Evolutionary conservation across 2,797 vertebrate species (phyloP).

Genomic region (Amazona finschi): DNA sequence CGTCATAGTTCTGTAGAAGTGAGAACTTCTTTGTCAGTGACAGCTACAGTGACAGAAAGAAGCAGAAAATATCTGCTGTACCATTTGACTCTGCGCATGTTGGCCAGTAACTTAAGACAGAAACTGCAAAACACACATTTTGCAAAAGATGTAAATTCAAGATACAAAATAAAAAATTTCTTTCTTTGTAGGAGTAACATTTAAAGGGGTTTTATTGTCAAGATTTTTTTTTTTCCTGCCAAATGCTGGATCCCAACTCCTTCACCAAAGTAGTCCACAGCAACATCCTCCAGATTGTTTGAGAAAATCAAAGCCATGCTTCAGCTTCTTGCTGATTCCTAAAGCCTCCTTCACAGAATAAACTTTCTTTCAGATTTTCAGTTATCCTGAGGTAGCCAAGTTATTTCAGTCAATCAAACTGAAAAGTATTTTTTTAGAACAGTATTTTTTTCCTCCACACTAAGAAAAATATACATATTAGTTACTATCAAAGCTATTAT

Average conservation of each 20-base stretch:
- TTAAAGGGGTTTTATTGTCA: not conserved
- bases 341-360: not conserved
- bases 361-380: not conserved
- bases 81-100: accelerated
- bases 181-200: not conserved
- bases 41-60: not conserved
- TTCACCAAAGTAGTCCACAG: not conserved
- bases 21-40: not conserved
- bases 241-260: not conserved
- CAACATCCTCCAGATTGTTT: not conserved
- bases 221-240: not conserved
- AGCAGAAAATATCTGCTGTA: not conserved
- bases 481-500: not conserved
- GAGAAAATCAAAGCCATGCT: not conserved
- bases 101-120: not conserved
- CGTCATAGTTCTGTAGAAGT: not conserved
- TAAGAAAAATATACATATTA: not conserved
- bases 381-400: not conserved
- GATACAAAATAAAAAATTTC: not conserved
- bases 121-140: not conserved
- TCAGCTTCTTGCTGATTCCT: not conserved
- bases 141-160: not conserved
- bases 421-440: not conserved
- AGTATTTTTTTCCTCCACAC: not conserved
- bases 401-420: not conserved